Base-by-base conservation (phyloP, 2,888 invertebrate species). In the Meghimatium bilineatum region DNA sequence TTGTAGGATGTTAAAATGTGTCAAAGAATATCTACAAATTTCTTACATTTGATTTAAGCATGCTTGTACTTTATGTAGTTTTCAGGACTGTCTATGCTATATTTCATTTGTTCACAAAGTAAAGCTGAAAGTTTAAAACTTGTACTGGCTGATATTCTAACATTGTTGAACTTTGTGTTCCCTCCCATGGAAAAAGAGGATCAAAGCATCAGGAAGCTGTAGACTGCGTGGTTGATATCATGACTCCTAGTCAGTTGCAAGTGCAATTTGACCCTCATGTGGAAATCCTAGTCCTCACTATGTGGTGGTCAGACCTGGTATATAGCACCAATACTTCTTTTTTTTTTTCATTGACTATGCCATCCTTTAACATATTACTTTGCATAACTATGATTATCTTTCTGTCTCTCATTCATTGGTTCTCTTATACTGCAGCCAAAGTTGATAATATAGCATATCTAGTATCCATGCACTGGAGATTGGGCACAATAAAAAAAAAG, bases 221-320 rank as follows among this genome's bases (percentile, higher is more conserved):
- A 84, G 84, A 80, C 84, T 69, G 67, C 77, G 75, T 52, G 84
- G 80, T 84, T 84, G 84, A 84, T 76, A 83, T 74, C 56, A 34
- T 78, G 83, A 83, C 84, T 76, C 69, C 80, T 69, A 80, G 84
- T 84, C 84, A 84, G 52, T 84, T 84, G 84, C 84, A 76, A 80
- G 72, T 80, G 84, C 76, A 80, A 76, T 84, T 76, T 80, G 84
- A 84, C 84, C 80, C 69, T 75, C 32, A 52, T 80, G 80, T 60
- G 80, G 84, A 84, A 80, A 74, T 78, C 76, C 76, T 84, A 82
- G 75, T 66, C 80, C 38, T 80, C 75, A 72, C 80, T 80, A 56
- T 80, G 38, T 80, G 84, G 84, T 80, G 84, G 84, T 84, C 80
- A 74, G 32, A 80, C 80, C 84, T 80, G 84, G 84, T 84, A 84